phyloP scores from a whole-genome alignment of 2,113 vertebrate species.

The Lipophrys pholis region DNA sequence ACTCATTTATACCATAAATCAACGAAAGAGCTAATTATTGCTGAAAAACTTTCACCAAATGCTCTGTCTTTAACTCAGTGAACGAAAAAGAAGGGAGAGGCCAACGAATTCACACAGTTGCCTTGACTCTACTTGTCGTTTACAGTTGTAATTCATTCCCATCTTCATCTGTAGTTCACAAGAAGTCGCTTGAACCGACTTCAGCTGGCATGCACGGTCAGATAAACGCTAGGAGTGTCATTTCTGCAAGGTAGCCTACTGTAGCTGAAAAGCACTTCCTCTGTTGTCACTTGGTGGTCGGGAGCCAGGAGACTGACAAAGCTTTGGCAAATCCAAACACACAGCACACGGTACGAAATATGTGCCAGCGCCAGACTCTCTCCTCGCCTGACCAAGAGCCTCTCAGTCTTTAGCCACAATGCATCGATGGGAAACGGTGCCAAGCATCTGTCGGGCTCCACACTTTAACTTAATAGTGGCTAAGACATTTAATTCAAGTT shows the following conservation, averaged over 20 bases:
- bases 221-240: conserved; percentile 18
- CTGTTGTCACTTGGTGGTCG: conserved; percentile 41
- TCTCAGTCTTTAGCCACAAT: conserved; percentile 15
- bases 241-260: conserved; percentile 32
- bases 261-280: conserved; percentile 28
- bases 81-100: background rate
- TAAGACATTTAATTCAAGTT: conserved; percentile 24
- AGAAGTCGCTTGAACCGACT: conserved; percentile 17
- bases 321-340: conserved; percentile 42
- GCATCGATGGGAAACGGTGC: background rate
- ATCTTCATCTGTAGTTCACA: background rate
- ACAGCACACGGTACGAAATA: conserved; percentile 27
- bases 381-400: conserved; percentile 35
- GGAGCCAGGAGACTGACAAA: conserved; percentile 59
- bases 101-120: background rate
- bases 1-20: background rate
- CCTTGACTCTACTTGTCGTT: background rate
- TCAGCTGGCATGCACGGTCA: conserved; percentile 9
- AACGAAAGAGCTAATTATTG: background rate
- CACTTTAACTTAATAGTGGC: conserved; percentile 32
- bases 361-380: conserved; percentile 41
- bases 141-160: background rate
- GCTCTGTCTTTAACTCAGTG: background rate
- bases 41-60: background rate
- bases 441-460: conserved; percentile 46